Evolutionary conservation across 2,888 invertebrate genomes (phyloP).

Genomic region (Cetonia aurata): DNA sequence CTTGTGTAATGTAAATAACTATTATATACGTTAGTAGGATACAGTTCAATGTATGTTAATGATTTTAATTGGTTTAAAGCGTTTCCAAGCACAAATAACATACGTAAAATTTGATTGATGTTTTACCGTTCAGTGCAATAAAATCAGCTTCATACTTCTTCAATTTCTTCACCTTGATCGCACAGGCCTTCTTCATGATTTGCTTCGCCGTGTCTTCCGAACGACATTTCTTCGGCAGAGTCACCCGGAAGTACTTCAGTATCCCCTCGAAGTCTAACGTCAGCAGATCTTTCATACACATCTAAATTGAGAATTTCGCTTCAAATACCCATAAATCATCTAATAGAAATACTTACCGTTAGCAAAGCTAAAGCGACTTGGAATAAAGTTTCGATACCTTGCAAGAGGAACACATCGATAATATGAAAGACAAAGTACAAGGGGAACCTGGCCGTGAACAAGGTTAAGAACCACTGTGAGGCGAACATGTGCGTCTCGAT

Average conservation of each 20-base stretch:
- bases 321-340: conserved; percentile 7
- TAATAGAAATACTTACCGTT: conserved; percentile 72
- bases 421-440: conserved; percentile 97
- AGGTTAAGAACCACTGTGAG: conserved; percentile 98
- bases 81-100: too few relatives aligned
- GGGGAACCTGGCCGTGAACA: conserved; percentile 99
- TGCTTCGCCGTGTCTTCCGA: conserved; percentile 90
- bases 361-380: conserved; percentile 95
- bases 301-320: conserved; percentile 63
- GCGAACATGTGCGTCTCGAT: conserved; percentile 99
- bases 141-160: conserved; percentile 96
- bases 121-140: conserved; percentile 78
- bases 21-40: too few relatives aligned
- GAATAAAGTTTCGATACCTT: conserved; percentile 95
- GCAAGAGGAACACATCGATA: conserved; percentile 93
- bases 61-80: too few relatives aligned
- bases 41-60: too few relatives aligned
- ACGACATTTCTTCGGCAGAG: conserved; percentile 95
- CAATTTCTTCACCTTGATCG: conserved; percentile 92
- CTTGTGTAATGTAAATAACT: too few relatives aligned
- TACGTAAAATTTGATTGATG: too few relatives aligned
- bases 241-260: conserved; percentile 97
- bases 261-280: conserved; percentile 97
- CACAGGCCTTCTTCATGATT: conserved; percentile 91
- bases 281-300: conserved; percentile 90